phyloP scores from a whole-genome alignment of 2,888 invertebrate genomes.

The Polyploca ridens region DNA sequence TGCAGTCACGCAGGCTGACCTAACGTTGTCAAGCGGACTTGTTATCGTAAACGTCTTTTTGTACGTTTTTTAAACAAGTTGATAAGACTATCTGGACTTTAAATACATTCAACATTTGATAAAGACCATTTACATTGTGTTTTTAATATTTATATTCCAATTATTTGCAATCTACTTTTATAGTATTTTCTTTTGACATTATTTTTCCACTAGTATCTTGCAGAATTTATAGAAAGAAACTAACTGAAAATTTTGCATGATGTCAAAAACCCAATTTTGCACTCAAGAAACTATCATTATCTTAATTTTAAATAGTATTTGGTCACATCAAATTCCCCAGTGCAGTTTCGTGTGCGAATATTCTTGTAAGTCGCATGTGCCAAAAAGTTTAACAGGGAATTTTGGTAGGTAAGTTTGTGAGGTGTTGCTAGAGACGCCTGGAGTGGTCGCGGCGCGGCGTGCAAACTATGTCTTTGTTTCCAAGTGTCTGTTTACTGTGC shows the following conservation, averaged over 20 bases:
- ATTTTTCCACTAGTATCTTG: neutral
- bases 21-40: constrained; percentile 8
- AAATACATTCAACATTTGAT: neutral
- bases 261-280: neutral
- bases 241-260: neutral
- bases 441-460: constrained; percentile 61
- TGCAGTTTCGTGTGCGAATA: constrained; percentile 28
- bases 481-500: constrained; percentile 47
- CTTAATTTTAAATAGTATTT: constrained; percentile 3
- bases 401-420: constrained; percentile 58
- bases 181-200: neutral
- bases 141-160: neutral
- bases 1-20: constrained; percentile 6
- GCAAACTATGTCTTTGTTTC: constrained; percentile 65
- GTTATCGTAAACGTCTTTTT: constrained; percentile 9
- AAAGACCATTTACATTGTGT: neutral
- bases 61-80: neutral
- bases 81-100: constrained; percentile 5
- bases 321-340: constrained; percentile 18
- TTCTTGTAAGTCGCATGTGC: constrained; percentile 42
- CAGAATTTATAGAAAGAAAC: neutral
- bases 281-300: neutral
- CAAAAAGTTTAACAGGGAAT: constrained; percentile 50
- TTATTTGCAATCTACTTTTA: neutral
- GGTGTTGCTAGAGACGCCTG: constrained; percentile 54